Conservation (phyloP, 2,888 invertebrate species). For the Papilio protenor region DNA sequence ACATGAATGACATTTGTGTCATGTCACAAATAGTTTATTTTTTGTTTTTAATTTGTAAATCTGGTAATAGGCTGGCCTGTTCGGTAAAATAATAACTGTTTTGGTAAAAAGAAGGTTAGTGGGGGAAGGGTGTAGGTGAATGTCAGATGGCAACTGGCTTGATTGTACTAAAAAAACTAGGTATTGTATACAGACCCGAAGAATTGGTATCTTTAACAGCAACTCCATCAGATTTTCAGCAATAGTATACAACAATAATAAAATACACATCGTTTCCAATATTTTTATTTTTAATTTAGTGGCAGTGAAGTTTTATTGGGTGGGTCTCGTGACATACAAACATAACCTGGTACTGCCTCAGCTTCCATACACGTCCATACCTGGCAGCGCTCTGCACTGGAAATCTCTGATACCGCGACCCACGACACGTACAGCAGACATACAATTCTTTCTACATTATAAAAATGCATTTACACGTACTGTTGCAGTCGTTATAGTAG, state of each 20-base stretch:
- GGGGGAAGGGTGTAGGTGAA: neutral
- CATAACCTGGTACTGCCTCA: conserved; percentile 73
- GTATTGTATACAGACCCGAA: neutral
- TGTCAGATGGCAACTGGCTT: neutral
- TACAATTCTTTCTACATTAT: neutral
- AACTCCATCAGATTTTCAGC: neutral
- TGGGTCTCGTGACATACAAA: conserved; percentile 70
- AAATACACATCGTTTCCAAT: conserved; percentile 71
- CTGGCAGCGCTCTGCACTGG: conserved; percentile 18
- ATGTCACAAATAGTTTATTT: neutral
- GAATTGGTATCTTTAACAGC: neutral
- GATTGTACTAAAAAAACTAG: neutral
- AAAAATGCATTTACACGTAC: neutral
- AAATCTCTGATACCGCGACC: conserved; percentile 32
- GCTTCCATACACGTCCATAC: conserved; percentile 46
- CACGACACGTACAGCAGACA: neutral
- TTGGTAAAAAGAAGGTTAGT: neutral
- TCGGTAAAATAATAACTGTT: neutral
- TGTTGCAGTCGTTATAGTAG: neutral
- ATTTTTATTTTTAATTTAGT: conserved; percentile 84
- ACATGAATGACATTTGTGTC: neutral
- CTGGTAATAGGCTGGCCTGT: neutral
- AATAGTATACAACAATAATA: neutral
- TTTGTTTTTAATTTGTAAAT: neutral
- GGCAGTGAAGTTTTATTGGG: conserved; percentile 82